phyloP scores from a whole-genome alignment of 1,140 invertebrate genomes.

The Lepidurus packardi region DNA sequence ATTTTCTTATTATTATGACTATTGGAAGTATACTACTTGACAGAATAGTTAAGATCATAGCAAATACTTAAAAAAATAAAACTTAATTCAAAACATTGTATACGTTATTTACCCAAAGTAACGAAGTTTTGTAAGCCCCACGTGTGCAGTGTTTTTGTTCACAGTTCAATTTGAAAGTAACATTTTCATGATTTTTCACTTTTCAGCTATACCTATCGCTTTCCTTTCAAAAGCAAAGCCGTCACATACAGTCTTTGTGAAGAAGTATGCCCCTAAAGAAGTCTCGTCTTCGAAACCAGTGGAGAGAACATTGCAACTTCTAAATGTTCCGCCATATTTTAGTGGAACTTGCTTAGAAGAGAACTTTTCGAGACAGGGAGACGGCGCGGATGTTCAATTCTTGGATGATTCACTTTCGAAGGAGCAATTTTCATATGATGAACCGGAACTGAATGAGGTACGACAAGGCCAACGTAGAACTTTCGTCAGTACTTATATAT shows the following conservation, averaged over 20 bases:
- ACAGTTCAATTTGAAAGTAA: no score
- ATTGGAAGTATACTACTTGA: no score
- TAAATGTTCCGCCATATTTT: background rate
- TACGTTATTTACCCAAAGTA: no score
- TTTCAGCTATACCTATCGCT: background rate
- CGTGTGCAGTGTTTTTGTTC: no score
- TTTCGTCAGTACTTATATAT: background rate
- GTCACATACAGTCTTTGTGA: background rate
- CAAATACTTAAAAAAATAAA: no score
- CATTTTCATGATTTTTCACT: background rate
- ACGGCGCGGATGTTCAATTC: background rate
- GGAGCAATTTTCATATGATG: background rate
- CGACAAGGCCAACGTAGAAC: background rate
- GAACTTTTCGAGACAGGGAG: background rate
- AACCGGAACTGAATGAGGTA: background rate
- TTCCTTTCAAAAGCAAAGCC: background rate
- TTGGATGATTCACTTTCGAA: background rate
- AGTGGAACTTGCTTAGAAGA: background rate
- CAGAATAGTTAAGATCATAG: no score
- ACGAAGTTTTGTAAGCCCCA: no score
- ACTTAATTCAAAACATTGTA: no score
- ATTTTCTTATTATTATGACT: no score
- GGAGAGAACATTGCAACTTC: background rate
- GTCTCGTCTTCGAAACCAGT: background rate
- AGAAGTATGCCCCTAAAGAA: background rate